Conservation (phyloP, 2,113 vertebrate species). For the Cyprinodon brontotheroides region DNA sequence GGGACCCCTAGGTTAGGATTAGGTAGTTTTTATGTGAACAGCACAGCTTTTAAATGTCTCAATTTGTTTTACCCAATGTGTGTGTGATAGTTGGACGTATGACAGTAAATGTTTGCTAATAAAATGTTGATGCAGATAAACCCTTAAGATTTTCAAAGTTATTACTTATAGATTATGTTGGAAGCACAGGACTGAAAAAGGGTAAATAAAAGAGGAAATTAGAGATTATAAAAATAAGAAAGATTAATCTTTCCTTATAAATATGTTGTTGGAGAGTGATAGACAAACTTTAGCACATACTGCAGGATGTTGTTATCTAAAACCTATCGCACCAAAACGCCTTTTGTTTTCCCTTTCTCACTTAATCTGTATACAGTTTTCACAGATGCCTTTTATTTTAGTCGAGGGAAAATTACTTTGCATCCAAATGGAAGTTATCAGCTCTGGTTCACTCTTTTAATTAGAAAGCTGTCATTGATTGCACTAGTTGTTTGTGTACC, state of each 20-base stretch:
- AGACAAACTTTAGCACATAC: conserved; percentile 2
- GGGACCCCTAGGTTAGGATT: too few species aligned
- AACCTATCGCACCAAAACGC: conserved; percentile 2
- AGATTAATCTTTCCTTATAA: not conserved
- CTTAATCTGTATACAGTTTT: conserved; percentile 31
- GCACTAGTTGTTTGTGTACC: not conserved
- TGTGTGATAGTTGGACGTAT: not conserved
- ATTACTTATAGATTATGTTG: not conserved
- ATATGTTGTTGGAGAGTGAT: conserved; percentile 3
- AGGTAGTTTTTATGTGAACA: too few species aligned
- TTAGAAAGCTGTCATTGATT: conserved; percentile 50
- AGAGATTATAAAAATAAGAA: not conserved
- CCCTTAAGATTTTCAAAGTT: not conserved
- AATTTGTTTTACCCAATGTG: not conserved
- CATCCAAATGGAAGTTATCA: conserved; percentile 41
- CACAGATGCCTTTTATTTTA: conserved; percentile 33
- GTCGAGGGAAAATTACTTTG: conserved; percentile 14
- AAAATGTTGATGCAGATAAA: not conserved
- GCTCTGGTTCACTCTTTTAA: conserved; percentile 37
- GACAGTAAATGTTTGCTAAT: not conserved
- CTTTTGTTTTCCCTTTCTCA: conserved; percentile 23
- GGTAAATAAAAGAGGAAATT: conserved; percentile 20
- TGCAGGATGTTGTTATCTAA: conserved; percentile 26
- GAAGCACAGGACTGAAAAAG: not conserved
- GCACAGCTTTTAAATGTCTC: too few species aligned